A percentile compares a stretch with the other conserved stretches of the same genome.
phyloP scores from a whole-genome alignment of 2,113 vertebrate species.

The Tylochromis polylepis region DNA sequence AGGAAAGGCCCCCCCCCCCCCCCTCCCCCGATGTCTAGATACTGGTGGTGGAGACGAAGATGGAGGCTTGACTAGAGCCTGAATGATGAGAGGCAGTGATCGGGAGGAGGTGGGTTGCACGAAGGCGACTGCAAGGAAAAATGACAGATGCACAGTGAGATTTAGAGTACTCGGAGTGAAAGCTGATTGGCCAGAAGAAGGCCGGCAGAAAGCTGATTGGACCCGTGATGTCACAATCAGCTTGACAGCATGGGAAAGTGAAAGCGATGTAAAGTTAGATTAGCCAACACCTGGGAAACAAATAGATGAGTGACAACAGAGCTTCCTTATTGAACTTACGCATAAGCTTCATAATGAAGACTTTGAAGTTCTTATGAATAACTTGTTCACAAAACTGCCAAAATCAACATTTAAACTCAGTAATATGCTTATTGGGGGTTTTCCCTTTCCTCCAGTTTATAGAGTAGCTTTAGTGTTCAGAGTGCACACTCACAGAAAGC shows the following conservation, averaged over 20 bases:
- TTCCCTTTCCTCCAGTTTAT: background rate
- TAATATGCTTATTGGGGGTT: background rate
- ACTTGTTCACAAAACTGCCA: background rate
- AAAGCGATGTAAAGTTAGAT: background rate
- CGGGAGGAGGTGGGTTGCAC: background rate
- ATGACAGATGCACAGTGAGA: background rate
- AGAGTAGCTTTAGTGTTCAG: background rate
- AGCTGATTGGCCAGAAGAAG: background rate
- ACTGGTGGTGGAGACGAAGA: background rate
- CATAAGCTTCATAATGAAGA: background rate
- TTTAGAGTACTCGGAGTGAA: background rate
- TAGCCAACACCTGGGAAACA: background rate
- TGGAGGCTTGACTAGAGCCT: background rate
- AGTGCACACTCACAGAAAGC: background rate
- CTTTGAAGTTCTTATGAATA: background rate
- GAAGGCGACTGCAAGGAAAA: background rate
- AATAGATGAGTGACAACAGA: background rate
- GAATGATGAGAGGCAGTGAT: too few species aligned
- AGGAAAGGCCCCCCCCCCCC: too few species aligned
- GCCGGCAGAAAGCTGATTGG: background rate
- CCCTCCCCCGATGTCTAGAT: background rate
- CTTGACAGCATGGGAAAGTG: background rate
- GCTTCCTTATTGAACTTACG: background rate
- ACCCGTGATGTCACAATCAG: background rate
- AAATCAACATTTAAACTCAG: background rate